phyloP scores from a whole-genome alignment of 2,797 vertebrate species.

The Aphelocoma californica region DNA sequence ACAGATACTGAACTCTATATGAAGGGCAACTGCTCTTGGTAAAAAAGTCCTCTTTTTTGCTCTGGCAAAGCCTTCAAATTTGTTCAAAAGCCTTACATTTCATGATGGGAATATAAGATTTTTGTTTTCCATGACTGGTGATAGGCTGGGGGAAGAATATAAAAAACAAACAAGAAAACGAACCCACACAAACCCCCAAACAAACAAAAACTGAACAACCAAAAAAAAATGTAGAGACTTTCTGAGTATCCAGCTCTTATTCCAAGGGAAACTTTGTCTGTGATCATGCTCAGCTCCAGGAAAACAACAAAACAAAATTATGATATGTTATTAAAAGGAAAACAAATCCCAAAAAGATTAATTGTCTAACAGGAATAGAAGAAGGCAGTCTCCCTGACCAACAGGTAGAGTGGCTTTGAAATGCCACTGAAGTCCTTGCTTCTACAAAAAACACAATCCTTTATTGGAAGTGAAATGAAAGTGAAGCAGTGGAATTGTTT shows the following conservation, averaged over 20 bases:
- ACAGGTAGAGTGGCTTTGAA: not conserved
- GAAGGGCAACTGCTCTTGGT: not conserved
- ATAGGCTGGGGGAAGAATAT: not conserved
- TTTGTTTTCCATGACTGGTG: not conserved
- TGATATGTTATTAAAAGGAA: not conserved
- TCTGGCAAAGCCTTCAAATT: not conserved
- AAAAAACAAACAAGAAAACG: not conserved
- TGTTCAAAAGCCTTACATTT: not conserved
- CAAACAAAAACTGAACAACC: not conserved
- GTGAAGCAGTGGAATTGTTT: not conserved
- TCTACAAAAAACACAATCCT: not conserved
- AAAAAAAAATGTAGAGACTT: fast-evolving
- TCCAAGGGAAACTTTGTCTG: not conserved
- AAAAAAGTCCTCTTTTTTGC: not conserved
- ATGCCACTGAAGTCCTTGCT: not conserved
- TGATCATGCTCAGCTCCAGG: not conserved
- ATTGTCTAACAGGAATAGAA: not conserved
- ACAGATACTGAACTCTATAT: not conserved
- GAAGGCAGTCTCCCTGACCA: not conserved
- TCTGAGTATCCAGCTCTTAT: not conserved
- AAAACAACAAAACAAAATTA: not conserved
- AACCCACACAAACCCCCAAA: not conserved
- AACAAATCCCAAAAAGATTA: not conserved
- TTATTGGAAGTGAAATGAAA: not conserved
- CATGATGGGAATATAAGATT: not conserved